A percentile compares a stretch with the other conserved stretches of the same genome.
These are phyloP conservation scores for Ennomos fuscantarius DNA, from an alignment of 2,888 invertebrate genomes.

Conservation along the genomic window DNA sequence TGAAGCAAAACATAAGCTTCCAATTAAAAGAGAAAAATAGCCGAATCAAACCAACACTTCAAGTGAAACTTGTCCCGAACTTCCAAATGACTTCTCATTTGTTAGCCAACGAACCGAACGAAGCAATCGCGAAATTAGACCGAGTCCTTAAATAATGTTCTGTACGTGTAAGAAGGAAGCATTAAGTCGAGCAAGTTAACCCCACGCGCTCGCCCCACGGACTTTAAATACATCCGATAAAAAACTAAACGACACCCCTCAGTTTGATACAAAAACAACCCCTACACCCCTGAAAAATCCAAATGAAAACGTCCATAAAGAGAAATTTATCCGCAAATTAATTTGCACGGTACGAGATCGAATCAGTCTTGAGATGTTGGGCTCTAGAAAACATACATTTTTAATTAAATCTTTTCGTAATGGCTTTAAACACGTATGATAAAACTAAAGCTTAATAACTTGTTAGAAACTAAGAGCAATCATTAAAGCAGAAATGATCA, in stretches of 20 bases:
- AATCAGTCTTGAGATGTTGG: slow-evolving; percentile 22
- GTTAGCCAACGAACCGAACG: slow-evolving; percentile 36
- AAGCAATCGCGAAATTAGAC: slow-evolving; percentile 37
- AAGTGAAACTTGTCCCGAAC: slow-evolving; percentile 22
- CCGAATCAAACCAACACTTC: slow-evolving; percentile 3
- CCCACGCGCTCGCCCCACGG: slow-evolving; percentile 60
- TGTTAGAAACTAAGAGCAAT: too few relatives aligned
- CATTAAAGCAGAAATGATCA: too few relatives aligned
- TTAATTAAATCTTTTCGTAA: not conserved
- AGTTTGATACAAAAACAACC: slow-evolving; percentile 53
- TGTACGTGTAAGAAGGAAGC: slow-evolving; percentile 74
- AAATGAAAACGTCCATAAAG: slow-evolving; percentile 75
- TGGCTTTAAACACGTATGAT: too few relatives aligned
- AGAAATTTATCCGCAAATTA: slow-evolving; percentile 84
- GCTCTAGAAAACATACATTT: not conserved
- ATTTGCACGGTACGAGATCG: slow-evolving; percentile 60
- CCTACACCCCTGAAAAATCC: slow-evolving; percentile 57
- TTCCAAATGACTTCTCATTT: slow-evolving; percentile 35
- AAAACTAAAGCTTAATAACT: too few relatives aligned
- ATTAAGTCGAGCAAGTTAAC: slow-evolving; percentile 79
- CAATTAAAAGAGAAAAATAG: too few relatives aligned
- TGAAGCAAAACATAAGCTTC: too few relatives aligned
- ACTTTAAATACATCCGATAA: slow-evolving; percentile 83
- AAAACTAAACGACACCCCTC: slow-evolving; percentile 78
- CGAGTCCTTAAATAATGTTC: slow-evolving; percentile 48